Base-by-base conservation (phyloP, 2,113 vertebrate species). In the Theristicus caerulescens region DNA sequence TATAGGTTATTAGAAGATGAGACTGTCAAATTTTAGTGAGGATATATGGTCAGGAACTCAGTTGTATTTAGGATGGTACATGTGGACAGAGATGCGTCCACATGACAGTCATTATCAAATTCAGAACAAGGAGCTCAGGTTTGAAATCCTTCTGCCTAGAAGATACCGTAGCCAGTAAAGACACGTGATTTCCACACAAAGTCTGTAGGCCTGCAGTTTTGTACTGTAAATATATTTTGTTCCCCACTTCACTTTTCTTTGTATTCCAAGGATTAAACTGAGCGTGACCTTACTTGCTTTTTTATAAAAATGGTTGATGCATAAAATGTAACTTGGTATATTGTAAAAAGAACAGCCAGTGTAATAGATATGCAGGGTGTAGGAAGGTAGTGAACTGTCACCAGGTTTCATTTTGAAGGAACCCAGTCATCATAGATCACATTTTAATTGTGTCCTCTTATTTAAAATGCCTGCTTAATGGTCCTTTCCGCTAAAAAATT, bases 151-250 rank as follows among this genome's bases (percentile, higher is more conserved):
- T 74, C 13, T 94, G 36, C 38, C 58, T 65, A 42, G 32, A 38
- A 54, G 42, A 42, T n/a, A 1, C 14, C 24, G 64, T 17, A 91
- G 7, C 21, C 47, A 71, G 7, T 2, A 26, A 18, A 82, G 26
- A 21, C 5, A 7, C 1, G 0, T 0, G 0, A 20, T 42, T 79
- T 71, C 44, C 24, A 22, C 0, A 3, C 46, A 22, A 34, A 67
- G 16, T 17, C 31, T 49, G 10, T 55, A 46, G 24, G 5, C 11
- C 38, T 84, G 16, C 52, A 51, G 15, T 14, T 83, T 82, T 31
- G 2, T 38, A 6, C 32, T 29, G 5, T 19, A 26, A 13, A 24
- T 46, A 5, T 4, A 3, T 44, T 19, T 42, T 52, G 38, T 21
- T 19, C 4, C 38, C 14, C 16, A 11, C 34, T 31, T 57, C 22